Evolutionary conservation across 2,888 invertebrate genomes (phyloP).

Genomic region (Idaea straminata): DNA sequence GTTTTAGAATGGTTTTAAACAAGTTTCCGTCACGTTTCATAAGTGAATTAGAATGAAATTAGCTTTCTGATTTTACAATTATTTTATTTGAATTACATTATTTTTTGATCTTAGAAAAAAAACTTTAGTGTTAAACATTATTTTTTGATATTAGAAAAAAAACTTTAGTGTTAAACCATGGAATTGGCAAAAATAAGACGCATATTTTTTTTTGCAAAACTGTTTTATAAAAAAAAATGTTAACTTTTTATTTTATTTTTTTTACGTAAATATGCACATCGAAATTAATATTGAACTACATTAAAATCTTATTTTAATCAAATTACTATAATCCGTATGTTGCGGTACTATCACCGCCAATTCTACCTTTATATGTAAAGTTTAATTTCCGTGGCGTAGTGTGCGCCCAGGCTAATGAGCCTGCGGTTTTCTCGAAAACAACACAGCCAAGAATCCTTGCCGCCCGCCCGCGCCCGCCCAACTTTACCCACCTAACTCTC

Average conservation of each 20-base stretch:
- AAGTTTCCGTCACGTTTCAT: conserved; percentile 43
- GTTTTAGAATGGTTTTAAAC: conserved; percentile 70
- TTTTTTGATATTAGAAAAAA: no score
- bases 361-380: conserved; percentile 62
- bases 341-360: conserved; percentile 55
- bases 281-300: conserved; percentile 34
- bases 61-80: not conserved
- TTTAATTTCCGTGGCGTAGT: conserved; percentile 69
- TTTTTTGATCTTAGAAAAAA: no score
- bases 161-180: no score
- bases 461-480: conserved; percentile 41
- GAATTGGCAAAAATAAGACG: no score
- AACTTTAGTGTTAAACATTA: no score
- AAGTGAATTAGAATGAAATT: not conserved
- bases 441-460: conserved; percentile 52
- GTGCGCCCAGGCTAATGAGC: conserved; percentile 74
- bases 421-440: conserved; percentile 73
- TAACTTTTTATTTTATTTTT: no score
- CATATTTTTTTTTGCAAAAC: no score
- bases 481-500: conserved; percentile 65
- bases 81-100: no score
- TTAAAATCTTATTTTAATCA: conserved; percentile 4
- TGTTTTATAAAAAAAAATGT: no score
- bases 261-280: not conserved
- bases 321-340: conserved; percentile 46